Evolutionary conservation across 2,113 vertebrate species (phyloP).

Genomic region (Theropithecus gelada): DNA sequence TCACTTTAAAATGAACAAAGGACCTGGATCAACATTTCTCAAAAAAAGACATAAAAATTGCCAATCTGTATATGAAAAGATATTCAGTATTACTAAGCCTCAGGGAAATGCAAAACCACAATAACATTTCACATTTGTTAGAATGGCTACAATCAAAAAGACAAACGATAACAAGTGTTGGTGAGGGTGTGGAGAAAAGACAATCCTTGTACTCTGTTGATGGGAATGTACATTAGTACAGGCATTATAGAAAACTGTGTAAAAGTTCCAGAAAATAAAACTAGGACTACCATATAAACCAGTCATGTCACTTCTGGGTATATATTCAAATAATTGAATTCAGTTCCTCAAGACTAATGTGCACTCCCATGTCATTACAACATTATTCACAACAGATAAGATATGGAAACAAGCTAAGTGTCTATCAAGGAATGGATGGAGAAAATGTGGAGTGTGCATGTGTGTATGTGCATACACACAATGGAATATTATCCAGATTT

Average conservation of each 20-base stretch:
- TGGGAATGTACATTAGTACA: neutral
- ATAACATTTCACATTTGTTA: neutral
- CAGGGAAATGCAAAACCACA: neutral
- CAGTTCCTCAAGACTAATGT: neutral
- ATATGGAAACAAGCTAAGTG: neutral
- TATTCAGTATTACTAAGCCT: neutral
- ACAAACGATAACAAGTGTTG: neutral
- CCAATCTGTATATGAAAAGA: neutral
- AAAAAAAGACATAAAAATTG: neutral
- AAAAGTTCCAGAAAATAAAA: neutral
- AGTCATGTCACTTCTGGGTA: neutral
- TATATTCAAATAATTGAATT: neutral
- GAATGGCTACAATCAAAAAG: neutral
- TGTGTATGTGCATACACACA: too few species aligned
- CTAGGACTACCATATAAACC: neutral
- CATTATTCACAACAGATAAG: neutral
- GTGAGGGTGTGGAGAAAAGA: neutral
- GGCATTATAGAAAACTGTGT: neutral
- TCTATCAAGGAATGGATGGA: neutral
- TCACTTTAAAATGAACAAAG: neutral
- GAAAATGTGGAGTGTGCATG: neutral
- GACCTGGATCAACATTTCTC: neutral
- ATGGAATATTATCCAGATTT: neutral
- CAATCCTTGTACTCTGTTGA: neutral
- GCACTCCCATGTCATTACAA: neutral